Evolutionary conservation across 2,888 invertebrate genomes (phyloP), one percentile per base, ranked within the genome.

Genomic region (Eueremaeus valkanovi): DNA sequence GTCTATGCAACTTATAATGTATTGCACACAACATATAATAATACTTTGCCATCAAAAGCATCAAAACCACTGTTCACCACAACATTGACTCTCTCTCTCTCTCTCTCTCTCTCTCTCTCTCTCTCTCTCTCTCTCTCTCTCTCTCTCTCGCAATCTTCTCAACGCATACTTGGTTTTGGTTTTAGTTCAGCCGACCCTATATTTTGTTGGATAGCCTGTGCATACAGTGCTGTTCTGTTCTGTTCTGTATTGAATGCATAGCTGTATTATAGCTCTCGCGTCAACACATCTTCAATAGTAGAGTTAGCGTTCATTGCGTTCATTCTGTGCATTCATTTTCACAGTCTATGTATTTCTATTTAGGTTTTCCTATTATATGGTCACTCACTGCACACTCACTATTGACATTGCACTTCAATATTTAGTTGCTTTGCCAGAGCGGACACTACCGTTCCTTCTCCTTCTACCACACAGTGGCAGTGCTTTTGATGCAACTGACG

Each of bases 331-430:
- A 40, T 40, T 40, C 40, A 9, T 11, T 40, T 40, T 40, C 3
- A 51, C 5, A 51, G 51, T 66, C 66, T 31, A 63, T 33, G 33
- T 66, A 66, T 66, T 66, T 66, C 66, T 36, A 33, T 66, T 63
- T 63, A 63, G 63, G 36, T 18, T 66, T 36, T 31, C n/a, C 18
- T 66, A 66, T 66, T 66, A 66, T 66, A 66, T 36, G 66, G 66
- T 66, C 66, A 66, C 66, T 66, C 66, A 66, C 5, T 36, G 36
- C 66, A 66, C 36, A 66, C n/a, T 66, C 66, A 66, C 36, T 66
- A 13, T 66, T 66, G 66, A 66, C 66, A 66, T 13, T 66, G 66
- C 66, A 66, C 66, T 66, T 66, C 66, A 66, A 66, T 66, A 66
- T 66, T 66, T 66, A 21, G 66, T 66, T 66, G 66, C 58, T 9